Conservation (phyloP, 1,140 invertebrate species). For the Drosophila erecta region DNA sequence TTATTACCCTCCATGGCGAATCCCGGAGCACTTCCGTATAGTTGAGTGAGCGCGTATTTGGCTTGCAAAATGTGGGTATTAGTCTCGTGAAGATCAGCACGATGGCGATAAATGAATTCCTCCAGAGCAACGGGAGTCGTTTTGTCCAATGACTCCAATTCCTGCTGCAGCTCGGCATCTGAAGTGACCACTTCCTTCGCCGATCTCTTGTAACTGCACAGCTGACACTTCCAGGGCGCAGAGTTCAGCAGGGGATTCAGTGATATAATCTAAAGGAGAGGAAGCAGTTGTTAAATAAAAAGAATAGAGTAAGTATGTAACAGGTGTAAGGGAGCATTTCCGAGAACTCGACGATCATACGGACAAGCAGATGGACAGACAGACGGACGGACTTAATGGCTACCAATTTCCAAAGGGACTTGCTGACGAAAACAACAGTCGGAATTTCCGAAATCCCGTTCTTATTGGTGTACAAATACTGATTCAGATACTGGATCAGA, state of each 20-base stretch:
- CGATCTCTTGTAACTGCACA: conserved; percentile 86
- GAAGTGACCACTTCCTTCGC: conserved; percentile 87
- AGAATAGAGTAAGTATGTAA: too few relatives aligned
- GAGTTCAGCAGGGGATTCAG: conserved; percentile 87
- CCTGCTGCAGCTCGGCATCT: conserved; percentile 87
- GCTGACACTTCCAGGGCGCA: conserved; percentile 88
- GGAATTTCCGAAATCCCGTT: too few relatives aligned
- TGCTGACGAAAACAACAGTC: too few relatives aligned
- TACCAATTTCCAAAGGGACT: too few relatives aligned
- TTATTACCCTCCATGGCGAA: conserved; percentile 85
- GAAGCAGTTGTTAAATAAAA: background rate
- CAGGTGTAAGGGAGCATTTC: too few relatives aligned
- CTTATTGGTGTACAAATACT: too few relatives aligned
- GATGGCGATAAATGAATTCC: conserved; percentile 87
- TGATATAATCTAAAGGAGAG: conserved; percentile 84
- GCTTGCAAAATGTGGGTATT: conserved; percentile 89
- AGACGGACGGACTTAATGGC: too few relatives aligned
- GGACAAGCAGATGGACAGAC: too few relatives aligned
- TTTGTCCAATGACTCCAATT: conserved; percentile 87
- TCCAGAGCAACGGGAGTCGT: conserved; percentile 86
- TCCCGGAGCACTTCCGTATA: conserved; percentile 87
- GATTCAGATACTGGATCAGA: too few relatives aligned
- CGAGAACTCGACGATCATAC: too few relatives aligned
- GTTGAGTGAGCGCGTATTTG: conserved; percentile 88
- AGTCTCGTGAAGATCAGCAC: conserved; percentile 86